These are phyloP conservation scores for Endotricha flammealis DNA, from an alignment of 2,888 invertebrate genomes.

Conservation along the genomic window DNA sequence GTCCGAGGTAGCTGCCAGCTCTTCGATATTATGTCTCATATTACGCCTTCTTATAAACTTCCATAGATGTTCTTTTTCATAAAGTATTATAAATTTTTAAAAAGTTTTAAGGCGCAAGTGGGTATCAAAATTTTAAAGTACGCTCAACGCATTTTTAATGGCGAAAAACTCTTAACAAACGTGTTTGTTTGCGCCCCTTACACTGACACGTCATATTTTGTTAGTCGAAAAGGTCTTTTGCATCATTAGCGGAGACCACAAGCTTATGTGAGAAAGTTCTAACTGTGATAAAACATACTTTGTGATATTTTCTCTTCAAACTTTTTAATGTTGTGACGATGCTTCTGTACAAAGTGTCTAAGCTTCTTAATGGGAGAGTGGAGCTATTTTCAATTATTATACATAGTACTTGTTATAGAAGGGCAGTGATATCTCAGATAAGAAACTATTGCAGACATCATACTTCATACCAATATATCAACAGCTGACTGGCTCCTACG, in stretches of 20 bases:
- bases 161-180: not conserved
- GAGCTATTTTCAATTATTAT: not conserved
- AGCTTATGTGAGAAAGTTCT: constrained; percentile 47
- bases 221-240: constrained; percentile 33
- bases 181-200: not conserved
- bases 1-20: no score
- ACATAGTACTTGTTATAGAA: no score
- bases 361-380: constrained; percentile 50
- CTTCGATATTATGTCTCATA: no score
- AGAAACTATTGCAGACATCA: no score
- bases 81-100: not conserved
- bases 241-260: constrained; percentile 58
- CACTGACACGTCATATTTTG: constrained; percentile 12
- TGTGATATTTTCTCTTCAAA: constrained; percentile 50
- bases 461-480: no score
- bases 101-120: not conserved
- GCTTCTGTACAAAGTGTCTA: constrained; percentile 50
- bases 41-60: no score
- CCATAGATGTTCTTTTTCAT: not conserved
- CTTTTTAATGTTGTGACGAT: constrained; percentile 62
- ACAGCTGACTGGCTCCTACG: no score
- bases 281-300: constrained; percentile 69
- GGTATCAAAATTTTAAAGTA: not conserved
- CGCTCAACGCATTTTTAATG: not conserved
- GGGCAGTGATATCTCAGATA: no score